A percentile compares a stretch with the other conserved stretches of the same genome.
phyloP scores from a whole-genome alignment of 2,797 vertebrate genomes.

The Myiothlypis coronata region DNA sequence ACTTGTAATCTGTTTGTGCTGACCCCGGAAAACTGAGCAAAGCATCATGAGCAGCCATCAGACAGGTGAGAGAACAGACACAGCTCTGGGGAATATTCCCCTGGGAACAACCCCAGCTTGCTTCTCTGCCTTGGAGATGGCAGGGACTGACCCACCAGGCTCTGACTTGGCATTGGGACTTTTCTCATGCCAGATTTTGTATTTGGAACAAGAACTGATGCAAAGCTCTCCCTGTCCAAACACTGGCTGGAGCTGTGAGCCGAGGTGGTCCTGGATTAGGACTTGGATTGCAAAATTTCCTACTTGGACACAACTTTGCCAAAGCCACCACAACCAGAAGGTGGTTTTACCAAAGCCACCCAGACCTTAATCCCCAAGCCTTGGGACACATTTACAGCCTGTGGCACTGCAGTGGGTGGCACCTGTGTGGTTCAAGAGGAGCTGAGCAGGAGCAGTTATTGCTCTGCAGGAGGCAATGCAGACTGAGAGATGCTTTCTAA shows the following conservation, averaged over 20 bases:
- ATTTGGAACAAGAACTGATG: background rate
- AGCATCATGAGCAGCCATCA: slow-evolving; percentile 6
- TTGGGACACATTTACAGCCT: background rate
- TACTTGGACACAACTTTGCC: background rate
- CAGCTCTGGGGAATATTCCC: background rate
- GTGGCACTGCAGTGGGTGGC: background rate
- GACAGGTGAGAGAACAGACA: slow-evolving; percentile 38
- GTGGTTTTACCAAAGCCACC: background rate
- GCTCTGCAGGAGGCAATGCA: background rate
- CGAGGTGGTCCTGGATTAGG: rapidly evolving
- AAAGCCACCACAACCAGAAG: background rate
- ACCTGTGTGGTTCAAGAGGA: background rate
- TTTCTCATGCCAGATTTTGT: background rate
- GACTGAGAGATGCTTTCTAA: background rate
- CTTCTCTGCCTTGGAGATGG: background rate
- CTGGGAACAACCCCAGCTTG: background rate
- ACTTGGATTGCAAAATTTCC: background rate
- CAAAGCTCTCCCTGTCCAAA: background rate
- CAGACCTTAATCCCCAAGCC: background rate
- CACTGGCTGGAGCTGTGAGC: rapidly evolving
- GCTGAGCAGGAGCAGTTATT: background rate
- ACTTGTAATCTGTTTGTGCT: background rate
- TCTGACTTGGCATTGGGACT: background rate
- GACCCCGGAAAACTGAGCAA: background rate
- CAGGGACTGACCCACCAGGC: no score